phyloP scores from a whole-genome alignment of 2,888 invertebrate species.

The Spatulosminthurus flaviceps region DNA sequence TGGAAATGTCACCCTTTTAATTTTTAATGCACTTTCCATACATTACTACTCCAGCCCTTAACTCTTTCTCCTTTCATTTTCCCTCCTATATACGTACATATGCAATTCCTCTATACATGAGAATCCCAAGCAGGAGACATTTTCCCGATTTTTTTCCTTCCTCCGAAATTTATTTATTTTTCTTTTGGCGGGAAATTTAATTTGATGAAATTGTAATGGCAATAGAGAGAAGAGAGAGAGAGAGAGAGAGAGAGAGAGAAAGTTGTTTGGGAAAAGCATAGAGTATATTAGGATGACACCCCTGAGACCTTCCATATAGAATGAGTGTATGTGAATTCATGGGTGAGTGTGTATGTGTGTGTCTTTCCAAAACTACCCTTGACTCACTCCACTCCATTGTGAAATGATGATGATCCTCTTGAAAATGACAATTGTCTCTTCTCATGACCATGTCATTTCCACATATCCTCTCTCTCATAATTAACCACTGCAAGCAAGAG shows the following conservation, averaged over 20 bases:
- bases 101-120: neutral
- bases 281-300: conserved; percentile 34
- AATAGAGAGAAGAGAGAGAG: neutral
- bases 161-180: no score
- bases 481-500: no score
- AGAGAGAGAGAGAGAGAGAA: neutral
- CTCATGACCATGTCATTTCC: neutral
- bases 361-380: neutral
- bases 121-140: neutral
- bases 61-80: neutral
- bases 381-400: no score
- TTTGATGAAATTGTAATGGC: neutral
- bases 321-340: neutral
- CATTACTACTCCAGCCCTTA: neutral
- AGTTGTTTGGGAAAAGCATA: no score
- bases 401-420: no score
- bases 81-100: no score
- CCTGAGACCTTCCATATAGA: conserved; percentile 20
- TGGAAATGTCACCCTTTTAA: neutral
- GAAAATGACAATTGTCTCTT: neutral
- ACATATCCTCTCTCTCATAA: no score
- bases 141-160: no score
- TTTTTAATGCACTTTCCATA: neutral
- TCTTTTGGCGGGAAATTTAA: neutral
- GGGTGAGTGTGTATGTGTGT: conserved; percentile 6